Percentiles rank a stretch among this genome's conserved stretches.
phyloP scores from a whole-genome alignment of 2,113 vertebrate species.

The Chloebia gouldiae region DNA sequence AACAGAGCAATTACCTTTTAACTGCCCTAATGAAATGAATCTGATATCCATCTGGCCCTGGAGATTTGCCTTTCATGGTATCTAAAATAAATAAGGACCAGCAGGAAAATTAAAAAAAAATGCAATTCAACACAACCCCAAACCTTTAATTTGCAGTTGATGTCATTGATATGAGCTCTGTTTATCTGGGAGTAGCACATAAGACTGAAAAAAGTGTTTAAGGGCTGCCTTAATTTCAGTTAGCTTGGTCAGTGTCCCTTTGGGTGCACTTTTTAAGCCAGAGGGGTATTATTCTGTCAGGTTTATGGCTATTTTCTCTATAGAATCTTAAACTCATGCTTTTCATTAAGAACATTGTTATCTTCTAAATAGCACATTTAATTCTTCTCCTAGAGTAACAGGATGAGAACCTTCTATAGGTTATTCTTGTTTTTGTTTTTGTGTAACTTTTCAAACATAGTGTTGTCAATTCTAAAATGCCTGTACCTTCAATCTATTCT shows the following conservation, averaged over 20 bases:
- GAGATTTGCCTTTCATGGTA: background rate
- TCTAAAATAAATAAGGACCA: background rate
- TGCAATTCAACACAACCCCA: background rate
- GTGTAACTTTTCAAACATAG: background rate
- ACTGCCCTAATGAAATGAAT: background rate
- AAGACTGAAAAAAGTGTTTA: conserved; percentile 2
- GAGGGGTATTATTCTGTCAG: background rate
- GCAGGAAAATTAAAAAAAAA: background rate
- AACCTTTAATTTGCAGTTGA: conserved; percentile 16
- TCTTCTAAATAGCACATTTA: background rate
- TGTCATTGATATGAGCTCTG: background rate
- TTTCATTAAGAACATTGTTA: conserved; percentile 44
- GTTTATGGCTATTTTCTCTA: background rate
- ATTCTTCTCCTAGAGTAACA: background rate
- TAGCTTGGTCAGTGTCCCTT: background rate
- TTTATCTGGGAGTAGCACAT: conserved; percentile 32
- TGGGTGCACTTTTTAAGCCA: background rate
- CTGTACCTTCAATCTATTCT: background rate
- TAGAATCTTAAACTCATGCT: background rate
- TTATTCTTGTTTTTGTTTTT: background rate
- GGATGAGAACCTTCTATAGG: background rate
- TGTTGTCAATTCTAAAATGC: background rate
- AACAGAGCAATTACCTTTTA: background rate
- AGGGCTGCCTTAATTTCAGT: conserved; percentile 6
- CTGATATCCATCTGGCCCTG: background rate